Percentiles rank a stretch among this genome's conserved stretches.
These are phyloP conservation scores for Scalopus aquaticus DNA, from an alignment of 2,113 vertebrate species.

Conservation along the genomic window DNA sequence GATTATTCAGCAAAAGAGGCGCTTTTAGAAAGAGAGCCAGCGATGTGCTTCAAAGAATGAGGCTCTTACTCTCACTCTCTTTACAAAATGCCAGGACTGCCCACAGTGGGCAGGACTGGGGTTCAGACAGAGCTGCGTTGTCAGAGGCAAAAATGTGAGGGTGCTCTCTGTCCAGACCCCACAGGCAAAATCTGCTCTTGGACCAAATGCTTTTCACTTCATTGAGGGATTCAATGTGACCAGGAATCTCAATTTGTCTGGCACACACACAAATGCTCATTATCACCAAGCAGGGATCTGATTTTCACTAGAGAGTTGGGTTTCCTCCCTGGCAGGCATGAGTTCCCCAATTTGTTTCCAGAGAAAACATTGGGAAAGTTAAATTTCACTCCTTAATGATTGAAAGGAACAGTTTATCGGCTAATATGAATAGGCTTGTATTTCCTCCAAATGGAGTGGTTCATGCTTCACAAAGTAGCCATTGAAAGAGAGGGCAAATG, in stretches of 20 bases:
- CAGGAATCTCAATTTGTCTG: not conserved
- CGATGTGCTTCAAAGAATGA: not conserved
- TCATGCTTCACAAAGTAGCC: not conserved
- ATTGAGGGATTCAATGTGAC: not conserved
- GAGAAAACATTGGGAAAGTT: conserved; percentile 54
- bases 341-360: conserved; percentile 27
- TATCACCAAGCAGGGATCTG: not conserved
- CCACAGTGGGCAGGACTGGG: accelerated
- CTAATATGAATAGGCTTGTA: not conserved
- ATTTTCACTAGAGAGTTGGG: not conserved
- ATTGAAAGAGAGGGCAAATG: not conserved
- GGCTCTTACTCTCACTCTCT: accelerated
- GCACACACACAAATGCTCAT: not conserved
- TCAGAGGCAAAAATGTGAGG: not conserved
- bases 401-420: not conserved
- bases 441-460: not conserved
- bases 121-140: not conserved
- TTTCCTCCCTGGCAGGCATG: conserved; percentile 35
- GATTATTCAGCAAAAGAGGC: too few relatives aligned
- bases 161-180: not conserved
- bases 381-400: not conserved
- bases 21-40: not conserved
- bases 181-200: not conserved
- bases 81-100: not conserved
- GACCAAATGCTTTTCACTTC: not conserved